phyloP scores from a whole-genome alignment of 2,113 vertebrate genomes.

The Eublepharis macularius region DNA sequence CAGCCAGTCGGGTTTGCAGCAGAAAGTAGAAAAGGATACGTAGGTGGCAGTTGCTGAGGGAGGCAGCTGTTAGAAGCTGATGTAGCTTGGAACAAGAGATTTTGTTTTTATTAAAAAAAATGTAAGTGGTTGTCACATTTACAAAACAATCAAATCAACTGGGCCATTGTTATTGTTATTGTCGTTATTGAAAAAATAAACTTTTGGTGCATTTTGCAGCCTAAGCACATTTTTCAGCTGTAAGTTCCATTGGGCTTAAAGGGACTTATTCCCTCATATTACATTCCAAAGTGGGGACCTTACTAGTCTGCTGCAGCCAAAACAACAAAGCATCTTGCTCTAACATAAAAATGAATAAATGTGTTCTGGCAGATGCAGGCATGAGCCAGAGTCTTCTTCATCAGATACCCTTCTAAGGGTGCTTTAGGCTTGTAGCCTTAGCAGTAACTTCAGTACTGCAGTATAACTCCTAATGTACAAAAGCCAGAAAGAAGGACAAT shows the following conservation, averaged over 20 bases:
- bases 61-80: constrained; percentile 18
- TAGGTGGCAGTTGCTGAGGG: constrained; percentile 33
- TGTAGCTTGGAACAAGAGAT: constrained; percentile 1
- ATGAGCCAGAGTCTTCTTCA: too few relatives aligned
- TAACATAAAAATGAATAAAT: too few relatives aligned
- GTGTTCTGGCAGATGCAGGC: too few relatives aligned
- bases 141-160: constrained; percentile 17
- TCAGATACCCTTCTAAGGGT: too few relatives aligned
- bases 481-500: background rate
- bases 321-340: too few relatives aligned
- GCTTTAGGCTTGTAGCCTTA: background rate
- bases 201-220: background rate
- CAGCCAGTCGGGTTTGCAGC: constrained; percentile 49
- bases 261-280: background rate
- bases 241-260: background rate
- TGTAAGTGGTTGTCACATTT: constrained; percentile 30
- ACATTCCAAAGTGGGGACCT: too few relatives aligned
- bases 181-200: too few relatives aligned
- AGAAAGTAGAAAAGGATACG: constrained; percentile 44
- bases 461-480: background rate
- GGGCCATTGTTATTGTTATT: too few relatives aligned
- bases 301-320: too few relatives aligned
- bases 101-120: constrained; percentile 37
- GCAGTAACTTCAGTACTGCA: background rate
- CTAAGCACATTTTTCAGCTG: background rate